Evolutionary conservation across 2,113 vertebrate species (phyloP), one percentile per base, ranked within the genome.

Genomic region (Xenopus borealis): DNA sequence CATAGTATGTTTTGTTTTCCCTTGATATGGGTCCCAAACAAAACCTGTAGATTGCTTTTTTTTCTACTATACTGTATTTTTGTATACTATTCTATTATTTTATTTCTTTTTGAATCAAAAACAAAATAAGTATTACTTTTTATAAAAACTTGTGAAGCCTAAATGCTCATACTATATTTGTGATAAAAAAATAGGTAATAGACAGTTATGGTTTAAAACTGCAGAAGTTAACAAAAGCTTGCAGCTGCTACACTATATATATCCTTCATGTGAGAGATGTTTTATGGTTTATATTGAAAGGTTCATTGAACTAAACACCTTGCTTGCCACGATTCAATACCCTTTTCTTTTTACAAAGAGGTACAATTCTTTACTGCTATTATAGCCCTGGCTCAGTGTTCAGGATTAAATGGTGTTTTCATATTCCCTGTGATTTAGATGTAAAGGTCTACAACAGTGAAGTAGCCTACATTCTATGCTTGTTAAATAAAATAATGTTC

Each of bases 391-490:
- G 13, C 59, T 64, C 46, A 19, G n/a, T 33, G 17, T 62, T 64
- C 47, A 57, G 67, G 20, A 55, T 30, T 44, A 9, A 64, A 20
- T 64, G 61, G 23, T 77, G 61, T 57, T 69, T 69, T 64, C 58
- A 46, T 33, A 70, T 70, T 77, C 52, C 67, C 50, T 69, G 66
- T 57, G 59, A 70, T 70, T 70, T 45, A 44, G 27, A 76, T 62
- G 46, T 55, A 69, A 64, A 64, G 46, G 66, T 69, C 66, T 57
- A 57, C 30, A 70, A 67, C 59, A 23, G 67, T 57, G 50, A 77
- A 70, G 46, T 77, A 70, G 53, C 67, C 67, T 57, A 64, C 27
- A 70, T 77, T 77, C 72, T 50, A 17, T 57, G 66, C 74, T 64
- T 47, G 44, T 77, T 77, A 77, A 68, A 55, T 12, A 14, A 57